Evolutionary conservation across 2,113 vertebrate species (phyloP).

Genomic region (Vimba vimba): DNA sequence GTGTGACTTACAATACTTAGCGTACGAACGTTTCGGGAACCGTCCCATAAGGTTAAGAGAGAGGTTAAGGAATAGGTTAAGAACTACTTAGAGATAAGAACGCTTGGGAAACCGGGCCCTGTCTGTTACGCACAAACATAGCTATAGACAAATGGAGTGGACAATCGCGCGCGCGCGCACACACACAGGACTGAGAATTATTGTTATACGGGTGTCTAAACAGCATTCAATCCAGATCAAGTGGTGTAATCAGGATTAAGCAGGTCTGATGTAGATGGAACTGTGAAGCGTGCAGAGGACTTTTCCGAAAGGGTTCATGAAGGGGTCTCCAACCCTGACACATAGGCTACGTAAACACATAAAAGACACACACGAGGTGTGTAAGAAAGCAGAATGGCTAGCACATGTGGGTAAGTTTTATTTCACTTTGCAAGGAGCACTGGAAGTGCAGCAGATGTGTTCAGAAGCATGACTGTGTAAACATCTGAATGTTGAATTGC

Average conservation of each 20-base stretch:
- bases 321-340: conserved; percentile 43
- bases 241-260: not conserved
- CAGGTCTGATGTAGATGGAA: conserved; percentile 25
- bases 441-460: conserved; percentile 56
- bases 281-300: not conserved
- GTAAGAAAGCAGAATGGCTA: conserved; percentile 60
- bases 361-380: conserved; percentile 35
- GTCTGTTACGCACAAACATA: not conserved
- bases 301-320: conserved; percentile 36
- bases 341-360: conserved; percentile 38
- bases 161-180: too few relatives aligned
- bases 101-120: too few relatives aligned
- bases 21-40: too few relatives aligned
- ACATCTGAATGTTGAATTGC: conserved; percentile 44
- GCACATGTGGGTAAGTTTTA: conserved; percentile 63
- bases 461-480: conserved; percentile 64
- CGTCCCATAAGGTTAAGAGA: too few relatives aligned
- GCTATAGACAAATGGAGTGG: not conserved
- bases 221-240: not conserved
- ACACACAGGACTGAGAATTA: not conserved
- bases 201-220: not conserved
- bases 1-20: too few relatives aligned
- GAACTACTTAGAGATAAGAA: too few relatives aligned
- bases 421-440: conserved; percentile 64
- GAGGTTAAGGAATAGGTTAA: too few relatives aligned